Conservation (phyloP, 2,113 vertebrate species). For the Pterophyllum scalare region DNA sequence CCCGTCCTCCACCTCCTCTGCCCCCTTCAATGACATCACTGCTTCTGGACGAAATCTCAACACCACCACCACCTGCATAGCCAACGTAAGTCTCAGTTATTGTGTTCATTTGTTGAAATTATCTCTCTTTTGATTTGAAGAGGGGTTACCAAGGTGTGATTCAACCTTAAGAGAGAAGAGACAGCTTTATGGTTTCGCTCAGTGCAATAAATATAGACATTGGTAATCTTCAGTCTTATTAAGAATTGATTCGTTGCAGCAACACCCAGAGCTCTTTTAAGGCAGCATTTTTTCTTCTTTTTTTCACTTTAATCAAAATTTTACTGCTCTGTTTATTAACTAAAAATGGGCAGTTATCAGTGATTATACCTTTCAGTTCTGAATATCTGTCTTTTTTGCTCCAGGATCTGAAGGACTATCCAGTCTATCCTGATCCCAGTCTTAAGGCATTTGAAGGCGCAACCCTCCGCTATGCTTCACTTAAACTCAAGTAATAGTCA, state of each 20-base stretch:
- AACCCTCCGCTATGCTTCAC: conserved; percentile 92
- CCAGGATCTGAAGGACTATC: conserved; percentile 92
- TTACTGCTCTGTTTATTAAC: too few relatives aligned
- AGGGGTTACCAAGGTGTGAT: neutral
- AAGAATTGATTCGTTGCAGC: too few relatives aligned
- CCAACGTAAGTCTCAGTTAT: conserved; percentile 48
- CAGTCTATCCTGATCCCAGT: conserved; percentile 93
- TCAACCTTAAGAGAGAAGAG: too few relatives aligned
- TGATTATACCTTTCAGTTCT: neutral
- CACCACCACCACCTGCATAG: conserved; percentile 75
- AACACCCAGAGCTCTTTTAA: too few relatives aligned
- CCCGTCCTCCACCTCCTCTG: conserved; percentile 61
- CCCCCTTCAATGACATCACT: conserved; percentile 67
- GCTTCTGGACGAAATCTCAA: conserved; percentile 65
- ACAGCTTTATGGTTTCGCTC: too few relatives aligned
- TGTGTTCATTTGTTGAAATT: neutral
- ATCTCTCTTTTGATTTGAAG: neutral
- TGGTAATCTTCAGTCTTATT: too few relatives aligned
- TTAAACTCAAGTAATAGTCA: conserved; percentile 89
- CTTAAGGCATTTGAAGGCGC: conserved; percentile 96
- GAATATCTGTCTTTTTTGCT: conserved; percentile 2
- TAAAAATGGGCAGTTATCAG: neutral
- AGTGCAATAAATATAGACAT: too few relatives aligned
- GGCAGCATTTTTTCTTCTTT: too few relatives aligned
- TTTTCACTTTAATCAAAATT: too few relatives aligned